A percentile compares a stretch with the other conserved stretches of the same genome.
phyloP scores from a whole-genome alignment of 1,140 invertebrate species.

The Aphaenogaster rudis region DNA sequence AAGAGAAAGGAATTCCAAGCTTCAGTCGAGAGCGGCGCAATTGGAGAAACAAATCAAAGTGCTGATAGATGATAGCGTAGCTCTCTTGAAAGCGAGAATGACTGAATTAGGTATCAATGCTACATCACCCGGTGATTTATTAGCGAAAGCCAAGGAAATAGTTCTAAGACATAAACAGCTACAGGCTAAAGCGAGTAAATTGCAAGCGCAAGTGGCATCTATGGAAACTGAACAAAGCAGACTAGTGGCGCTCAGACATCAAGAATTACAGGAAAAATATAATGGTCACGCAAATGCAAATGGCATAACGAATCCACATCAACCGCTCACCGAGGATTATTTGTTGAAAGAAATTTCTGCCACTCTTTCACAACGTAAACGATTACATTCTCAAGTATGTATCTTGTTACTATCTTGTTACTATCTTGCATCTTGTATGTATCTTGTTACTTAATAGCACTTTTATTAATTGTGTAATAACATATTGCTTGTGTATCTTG shows the following conservation, averaged over 20 bases:
- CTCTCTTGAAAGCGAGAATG: constrained; percentile 95
- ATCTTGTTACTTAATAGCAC: not conserved
- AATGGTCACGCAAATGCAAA: constrained; percentile 87
- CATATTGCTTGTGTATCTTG: not conserved
- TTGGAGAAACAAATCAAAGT: constrained; percentile 96
- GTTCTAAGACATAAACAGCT: constrained; percentile 96
- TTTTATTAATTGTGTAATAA: not conserved
- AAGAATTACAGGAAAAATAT: constrained; percentile 91
- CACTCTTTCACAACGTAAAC: constrained; percentile 93
- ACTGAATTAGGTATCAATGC: constrained; percentile 95
- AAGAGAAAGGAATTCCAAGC: constrained; percentile 93
- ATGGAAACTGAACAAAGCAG: constrained; percentile 91
- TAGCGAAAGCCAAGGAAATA: constrained; percentile 97
- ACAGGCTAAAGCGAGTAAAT: constrained; percentile 93
- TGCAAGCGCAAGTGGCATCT: constrained; percentile 92
- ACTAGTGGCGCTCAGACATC: constrained; percentile 90
- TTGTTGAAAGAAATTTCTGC: constrained; percentile 95
- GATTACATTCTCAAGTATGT: constrained; percentile 90
- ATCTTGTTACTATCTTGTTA: not conserved
- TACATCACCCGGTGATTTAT: constrained; percentile 93
- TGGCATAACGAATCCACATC: constrained; percentile 88
- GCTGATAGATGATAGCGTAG: constrained; percentile 96
- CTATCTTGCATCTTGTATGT: too few relatives aligned
- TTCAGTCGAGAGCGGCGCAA: constrained; percentile 93
- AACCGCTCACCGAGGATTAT: constrained; percentile 91